Base-by-base conservation (phyloP, 2,113 vertebrate genomes). In the Cyphomyrus plagiostoma region DNA sequence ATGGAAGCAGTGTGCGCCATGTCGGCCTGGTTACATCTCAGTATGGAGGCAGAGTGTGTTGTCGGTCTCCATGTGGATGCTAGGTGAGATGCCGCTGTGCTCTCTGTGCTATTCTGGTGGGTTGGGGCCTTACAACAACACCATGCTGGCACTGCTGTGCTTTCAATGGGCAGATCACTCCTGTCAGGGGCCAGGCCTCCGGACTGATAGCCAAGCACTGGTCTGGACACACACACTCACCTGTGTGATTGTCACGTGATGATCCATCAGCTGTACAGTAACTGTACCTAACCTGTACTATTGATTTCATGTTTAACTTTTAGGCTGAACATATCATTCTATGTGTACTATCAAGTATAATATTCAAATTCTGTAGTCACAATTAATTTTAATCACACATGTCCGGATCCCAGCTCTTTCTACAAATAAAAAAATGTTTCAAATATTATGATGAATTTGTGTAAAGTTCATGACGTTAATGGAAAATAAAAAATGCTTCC, bases 201-300 rank as follows among this genome's bases (percentile, higher is more conserved):
- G 97, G 97, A 97, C 88, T 97, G 97, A 97, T 97, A 97, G 97
- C 97, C 95, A 94, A 96, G 95, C 95, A 96, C 95, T 96, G 96
- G 96, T 96, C 96, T 92, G 94, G 97, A 97, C 97, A 96, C 96
- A 97, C 97, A 97, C 97, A 96, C 96, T 97, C 97, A 96, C 96
- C 95, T 95, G 94, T 92, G 58, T 93, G 96, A 95, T 93, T 94
- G 94, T 93, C 70, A 77, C 91, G 92, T 95, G 94, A 95, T n/a
- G 0, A 30, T 58, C 6, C 39, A 42, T 8, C 86, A 23, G 4
- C 26, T 56, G 4, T 4, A 45, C 39, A 10, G 53, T 23, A 62
- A 23, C 30, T 83, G 21, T 23, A 48, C 90, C 45, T 90, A 89
- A 88, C 42, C 77, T 23, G 23, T 19, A 49, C 21, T 5, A 23